Conservation (phyloP, 2,797 vertebrate species). For the Cyprinodon diabolis region DNA sequence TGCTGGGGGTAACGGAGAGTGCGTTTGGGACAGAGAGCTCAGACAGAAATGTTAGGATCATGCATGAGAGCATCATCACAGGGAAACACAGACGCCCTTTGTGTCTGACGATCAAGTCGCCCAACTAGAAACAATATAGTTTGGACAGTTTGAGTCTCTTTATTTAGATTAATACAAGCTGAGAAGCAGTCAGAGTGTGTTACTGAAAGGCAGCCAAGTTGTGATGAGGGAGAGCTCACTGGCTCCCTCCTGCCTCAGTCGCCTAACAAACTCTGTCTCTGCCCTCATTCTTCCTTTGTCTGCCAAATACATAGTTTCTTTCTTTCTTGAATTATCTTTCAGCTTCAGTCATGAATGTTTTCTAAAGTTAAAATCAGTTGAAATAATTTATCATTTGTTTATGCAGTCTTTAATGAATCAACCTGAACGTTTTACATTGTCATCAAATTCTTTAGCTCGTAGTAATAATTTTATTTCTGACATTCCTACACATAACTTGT, state of each 20-base stretch:
- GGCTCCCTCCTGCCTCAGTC: conserved; percentile 45
- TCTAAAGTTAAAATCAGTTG: neutral
- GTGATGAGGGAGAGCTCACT: conserved; percentile 47
- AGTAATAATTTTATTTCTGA: neutral
- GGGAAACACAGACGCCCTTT: neutral
- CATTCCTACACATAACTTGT: neutral
- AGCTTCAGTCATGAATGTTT: conserved; percentile 16
- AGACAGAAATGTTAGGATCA: conserved; percentile 1
- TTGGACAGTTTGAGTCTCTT: neutral
- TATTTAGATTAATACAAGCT: conserved; percentile 19
- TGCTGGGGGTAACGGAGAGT: conserved; percentile 58
- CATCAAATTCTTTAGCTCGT: neutral
- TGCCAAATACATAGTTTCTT: neutral
- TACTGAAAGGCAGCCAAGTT: conserved; percentile 62
- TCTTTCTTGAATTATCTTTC: conserved; percentile 13
- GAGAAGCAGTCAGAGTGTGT: conserved; percentile 34
- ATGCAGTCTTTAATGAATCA: neutral
- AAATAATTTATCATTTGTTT: neutral
- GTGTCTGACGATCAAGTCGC: neutral
- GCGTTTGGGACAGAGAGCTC: conserved; percentile 4
- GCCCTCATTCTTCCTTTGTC: conserved; percentile 25
- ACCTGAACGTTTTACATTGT: neutral
- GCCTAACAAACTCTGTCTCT: conserved; percentile 32
- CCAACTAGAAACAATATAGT: neutral
- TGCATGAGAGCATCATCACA: conserved; percentile 30